A percentile compares a stretch with the other conserved stretches of the same genome.
These are phyloP conservation scores for Todus mexicanus DNA, from an alignment of 2,797 vertebrate genomes.

Conservation along the genomic window DNA sequence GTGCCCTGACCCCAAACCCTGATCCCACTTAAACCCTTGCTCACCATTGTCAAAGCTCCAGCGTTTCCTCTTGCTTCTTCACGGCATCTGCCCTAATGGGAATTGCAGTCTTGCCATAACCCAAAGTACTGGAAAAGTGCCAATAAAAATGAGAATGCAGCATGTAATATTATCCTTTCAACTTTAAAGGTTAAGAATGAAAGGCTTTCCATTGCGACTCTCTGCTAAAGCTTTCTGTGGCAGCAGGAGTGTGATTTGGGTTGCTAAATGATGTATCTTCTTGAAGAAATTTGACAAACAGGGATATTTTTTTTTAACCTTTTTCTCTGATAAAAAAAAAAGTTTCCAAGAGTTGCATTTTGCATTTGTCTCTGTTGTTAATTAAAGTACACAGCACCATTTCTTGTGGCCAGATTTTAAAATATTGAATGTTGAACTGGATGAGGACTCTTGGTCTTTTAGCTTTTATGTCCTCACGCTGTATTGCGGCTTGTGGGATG, in stretches of 20 bases:
- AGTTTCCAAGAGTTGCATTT: neutral
- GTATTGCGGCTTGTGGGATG: neutral
- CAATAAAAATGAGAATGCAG: neutral
- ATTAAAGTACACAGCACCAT: neutral
- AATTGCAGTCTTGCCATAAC: neutral
- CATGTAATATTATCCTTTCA: neutral
- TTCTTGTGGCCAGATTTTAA: neutral
- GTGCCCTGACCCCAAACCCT: no score
- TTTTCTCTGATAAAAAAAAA: neutral
- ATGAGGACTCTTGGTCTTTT: neutral
- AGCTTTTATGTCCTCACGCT: neutral
- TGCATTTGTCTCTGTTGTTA: neutral
- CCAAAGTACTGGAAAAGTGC: neutral
- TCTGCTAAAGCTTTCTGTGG: neutral
- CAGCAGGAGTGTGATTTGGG: neutral
- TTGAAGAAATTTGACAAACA: neutral
- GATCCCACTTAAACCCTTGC: neutral
- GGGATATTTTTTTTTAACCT: neutral
- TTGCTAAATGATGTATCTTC: neutral
- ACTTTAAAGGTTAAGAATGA: slow-evolving; percentile 14
- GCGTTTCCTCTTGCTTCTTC: slow-evolving; percentile 15
- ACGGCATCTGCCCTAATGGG: neutral
- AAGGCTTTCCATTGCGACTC: neutral
- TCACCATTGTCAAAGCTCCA: neutral
- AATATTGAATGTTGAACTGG: neutral